Conservation (phyloP, 2,797 vertebrate species). For the Sitta carolinensis region DNA sequence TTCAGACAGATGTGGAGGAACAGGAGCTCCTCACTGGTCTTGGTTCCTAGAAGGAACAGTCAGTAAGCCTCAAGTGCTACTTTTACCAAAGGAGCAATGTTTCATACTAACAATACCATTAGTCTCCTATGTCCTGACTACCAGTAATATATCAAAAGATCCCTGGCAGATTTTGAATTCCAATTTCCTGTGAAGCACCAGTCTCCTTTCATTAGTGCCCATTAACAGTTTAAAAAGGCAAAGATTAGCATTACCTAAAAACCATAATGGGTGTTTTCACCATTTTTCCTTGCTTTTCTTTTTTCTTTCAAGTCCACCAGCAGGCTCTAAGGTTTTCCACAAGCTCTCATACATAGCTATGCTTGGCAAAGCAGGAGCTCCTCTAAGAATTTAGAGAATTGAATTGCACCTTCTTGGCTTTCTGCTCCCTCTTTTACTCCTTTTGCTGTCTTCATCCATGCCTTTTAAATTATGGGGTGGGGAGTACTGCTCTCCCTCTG, state of each 20-base stretch:
- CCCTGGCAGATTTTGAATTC: not conserved
- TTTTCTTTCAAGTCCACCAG: not conserved
- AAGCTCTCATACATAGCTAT: fast-evolving
- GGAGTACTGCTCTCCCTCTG: not conserved
- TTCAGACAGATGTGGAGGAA: not conserved
- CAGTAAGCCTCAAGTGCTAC: not conserved
- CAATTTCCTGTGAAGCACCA: not conserved
- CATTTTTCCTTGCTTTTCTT: not conserved
- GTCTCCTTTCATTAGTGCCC: not conserved
- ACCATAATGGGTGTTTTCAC: not conserved
- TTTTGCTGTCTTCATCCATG: not conserved
- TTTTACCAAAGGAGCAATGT: not conserved
- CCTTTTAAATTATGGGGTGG: not conserved
- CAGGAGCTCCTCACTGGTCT: not conserved
- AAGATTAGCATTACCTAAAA: not conserved
- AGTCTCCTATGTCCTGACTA: not conserved
- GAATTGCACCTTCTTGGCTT: not conserved
- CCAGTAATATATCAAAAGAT: not conserved
- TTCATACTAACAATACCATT: not conserved
- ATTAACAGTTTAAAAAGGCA: not conserved
- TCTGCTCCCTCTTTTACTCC: not conserved
- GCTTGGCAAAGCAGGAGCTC: not conserved
- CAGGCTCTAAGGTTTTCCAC: not conserved
- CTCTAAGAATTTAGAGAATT: not conserved
- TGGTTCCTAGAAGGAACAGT: not conserved